Conservation (phyloP, 92 coral and sea anemone genomes). For the Epizoanthus ramosus region DNA sequence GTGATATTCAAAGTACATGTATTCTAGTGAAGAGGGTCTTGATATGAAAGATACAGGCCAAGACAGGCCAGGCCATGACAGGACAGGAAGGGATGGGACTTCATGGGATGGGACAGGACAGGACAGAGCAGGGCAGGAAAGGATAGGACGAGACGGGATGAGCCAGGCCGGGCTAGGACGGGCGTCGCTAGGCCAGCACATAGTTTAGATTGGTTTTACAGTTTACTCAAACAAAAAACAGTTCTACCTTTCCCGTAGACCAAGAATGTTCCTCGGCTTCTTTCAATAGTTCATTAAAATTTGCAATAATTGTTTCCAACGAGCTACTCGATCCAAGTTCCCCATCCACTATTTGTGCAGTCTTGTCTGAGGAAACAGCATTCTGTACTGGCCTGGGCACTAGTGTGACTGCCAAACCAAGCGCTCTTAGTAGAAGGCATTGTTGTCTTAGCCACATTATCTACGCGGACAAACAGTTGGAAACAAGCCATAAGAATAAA, state of each 20-base stretch:
- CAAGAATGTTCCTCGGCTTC: constrained; percentile 68
- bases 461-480: constrained; percentile 35
- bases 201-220: neutral
- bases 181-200: too few relatives aligned
- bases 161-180: neutral
- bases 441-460: constrained; percentile 86
- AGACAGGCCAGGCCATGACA: too few relatives aligned
- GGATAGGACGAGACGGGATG: neutral
- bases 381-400: constrained; percentile 68
- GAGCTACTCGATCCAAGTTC: constrained; percentile 44
- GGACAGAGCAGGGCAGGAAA: neutral
- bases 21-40: too few relatives aligned
- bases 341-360: constrained; percentile 43
- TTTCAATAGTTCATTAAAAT: constrained; percentile 54
- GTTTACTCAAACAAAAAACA: too few relatives aligned
- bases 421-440: constrained; percentile 73
- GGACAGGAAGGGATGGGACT: too few relatives aligned
- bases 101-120: neutral
- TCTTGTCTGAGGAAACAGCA: constrained; percentile 37
- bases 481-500: neutral
- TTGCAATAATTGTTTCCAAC: constrained; percentile 56
- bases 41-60: neutral
- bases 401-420: constrained; percentile 65
- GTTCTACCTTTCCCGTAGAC: constrained; percentile 57
- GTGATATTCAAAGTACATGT: too few relatives aligned